Conservation (phyloP, 2,113 vertebrate species). For the Anarrhichthys ocellatus region DNA sequence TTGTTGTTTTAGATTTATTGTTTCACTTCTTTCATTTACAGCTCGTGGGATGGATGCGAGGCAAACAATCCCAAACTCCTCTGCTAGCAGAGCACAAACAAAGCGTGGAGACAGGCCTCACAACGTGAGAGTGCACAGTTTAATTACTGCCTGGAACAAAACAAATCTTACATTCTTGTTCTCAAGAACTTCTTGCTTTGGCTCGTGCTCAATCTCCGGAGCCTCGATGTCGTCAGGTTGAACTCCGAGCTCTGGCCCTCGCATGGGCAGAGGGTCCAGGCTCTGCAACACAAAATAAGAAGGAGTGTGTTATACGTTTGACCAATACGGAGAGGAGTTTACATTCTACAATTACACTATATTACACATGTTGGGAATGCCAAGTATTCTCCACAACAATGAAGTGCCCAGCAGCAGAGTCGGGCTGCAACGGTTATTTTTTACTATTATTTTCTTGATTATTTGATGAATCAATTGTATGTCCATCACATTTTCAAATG, state of each 20-base stretch:
- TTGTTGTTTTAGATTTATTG: background rate
- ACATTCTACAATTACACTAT: background rate
- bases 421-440: background rate
- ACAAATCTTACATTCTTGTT: constrained; percentile 91
- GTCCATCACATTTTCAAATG: background rate
- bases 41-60: too few species aligned
- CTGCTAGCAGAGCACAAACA: background rate
- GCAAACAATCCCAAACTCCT: background rate
- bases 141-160: background rate
- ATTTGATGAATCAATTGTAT: background rate
- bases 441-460: background rate
- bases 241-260: constrained; percentile 90
- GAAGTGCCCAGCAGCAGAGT: background rate
- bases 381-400: background rate
- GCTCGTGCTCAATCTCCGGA: constrained; percentile 89
- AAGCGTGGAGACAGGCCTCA: background rate
- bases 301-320: background rate
- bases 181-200: constrained; percentile 94
- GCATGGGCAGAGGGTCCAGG: constrained; percentile 92
- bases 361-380: background rate
- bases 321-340: background rate
- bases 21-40: background rate
- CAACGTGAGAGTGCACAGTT: background rate
- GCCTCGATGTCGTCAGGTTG: constrained; percentile 91
- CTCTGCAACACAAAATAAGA: constrained; percentile 81